A percentile compares a stretch with the other conserved stretches of the same genome.
phyloP scores from a whole-genome alignment of 2,888 invertebrate species.

The Ecliptopera silaceata region DNA sequence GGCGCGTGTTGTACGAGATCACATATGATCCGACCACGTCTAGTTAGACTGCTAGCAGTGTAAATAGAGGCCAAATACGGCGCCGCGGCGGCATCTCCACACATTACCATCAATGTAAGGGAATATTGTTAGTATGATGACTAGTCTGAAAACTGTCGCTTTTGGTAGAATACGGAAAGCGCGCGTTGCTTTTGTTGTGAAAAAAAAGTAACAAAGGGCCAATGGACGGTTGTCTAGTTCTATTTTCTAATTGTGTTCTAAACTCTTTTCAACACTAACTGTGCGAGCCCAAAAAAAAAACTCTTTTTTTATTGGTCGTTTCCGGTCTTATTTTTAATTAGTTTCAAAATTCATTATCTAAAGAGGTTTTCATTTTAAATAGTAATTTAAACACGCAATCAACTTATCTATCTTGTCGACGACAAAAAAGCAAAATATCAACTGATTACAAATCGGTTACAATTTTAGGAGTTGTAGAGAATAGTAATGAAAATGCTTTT shows the following conservation, averaged over 20 bases:
- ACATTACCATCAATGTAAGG: conserved; percentile 41
- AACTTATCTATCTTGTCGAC: too few relatives aligned
- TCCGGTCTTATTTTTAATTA: too few relatives aligned
- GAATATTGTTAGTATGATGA: conserved; percentile 51
- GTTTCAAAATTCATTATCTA: too few relatives aligned
- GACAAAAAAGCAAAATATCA: too few relatives aligned
- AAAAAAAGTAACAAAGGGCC: neutral
- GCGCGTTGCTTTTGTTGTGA: neutral
- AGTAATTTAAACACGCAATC: too few relatives aligned
- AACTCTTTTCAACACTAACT: too few relatives aligned
- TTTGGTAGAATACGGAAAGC: conserved; percentile 4
- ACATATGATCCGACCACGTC: conserved; percentile 24
- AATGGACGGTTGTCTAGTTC: neutral
- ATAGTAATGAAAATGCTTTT: too few relatives aligned
- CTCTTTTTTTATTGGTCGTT: too few relatives aligned
- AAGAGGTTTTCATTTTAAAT: too few relatives aligned
- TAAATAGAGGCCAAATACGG: conserved; percentile 33
- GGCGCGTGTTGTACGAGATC: conserved; percentile 18
- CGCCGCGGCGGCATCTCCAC: conserved; percentile 17
- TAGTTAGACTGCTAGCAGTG: conserved; percentile 28
- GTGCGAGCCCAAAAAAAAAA: too few relatives aligned
- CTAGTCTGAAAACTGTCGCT: conserved; percentile 49
- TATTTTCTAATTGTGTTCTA: neutral
- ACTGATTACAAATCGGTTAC: too few relatives aligned
- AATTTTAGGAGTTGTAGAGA: too few relatives aligned